Evolutionary conservation across 2,113 vertebrate species (phyloP), one percentile per base, ranked within the genome.

Genomic region (Clinocottus analis): DNA sequence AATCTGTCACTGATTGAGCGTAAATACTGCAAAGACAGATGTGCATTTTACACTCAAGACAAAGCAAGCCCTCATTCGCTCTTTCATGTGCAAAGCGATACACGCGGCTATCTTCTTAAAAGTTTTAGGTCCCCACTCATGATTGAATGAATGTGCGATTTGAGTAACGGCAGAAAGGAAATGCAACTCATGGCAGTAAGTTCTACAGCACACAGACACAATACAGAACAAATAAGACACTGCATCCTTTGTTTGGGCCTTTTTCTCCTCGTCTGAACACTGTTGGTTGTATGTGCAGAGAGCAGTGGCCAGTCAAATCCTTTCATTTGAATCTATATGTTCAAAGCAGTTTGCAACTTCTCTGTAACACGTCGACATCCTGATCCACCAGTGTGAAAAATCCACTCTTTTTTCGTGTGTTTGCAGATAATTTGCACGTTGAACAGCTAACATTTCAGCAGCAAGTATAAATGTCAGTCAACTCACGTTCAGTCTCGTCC

Each of bases 1-100:
- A 82, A 62, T 75, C 43, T 72, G 64, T 88, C 71, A 63, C 43
- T 82, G 62, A 76, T 51, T 80, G 65, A 87, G 82, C 31, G 33
- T 51, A 77, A 83, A 72, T 63, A 45, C 49, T 55, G 47, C 17
- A 69, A 68, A 60, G 62, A 63, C 64, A 75, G 55, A 80, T 61
- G 77, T 67, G 41, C 55, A 55, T 80, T 83, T 72, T 43, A 81
- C 41, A 80, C 72, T 66, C 16, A 79, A 82, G 39, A 37, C 72
- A 75, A n/a, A 35, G 49, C 29, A 62, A 62, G 56, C 17, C 53
- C 49, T 60, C n/a, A 49, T 75, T 80, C 81, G 60, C 29, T 71
- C 37, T 55, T 6, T 69, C 47, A 64, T 58, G 31, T 70, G 25
- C 33, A 72, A 33, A 62, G 13, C 10, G 41, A 33, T n/a, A 72